Conservation (phyloP, 2,888 invertebrate species). For the Dyspetes luteomarginatus region DNA sequence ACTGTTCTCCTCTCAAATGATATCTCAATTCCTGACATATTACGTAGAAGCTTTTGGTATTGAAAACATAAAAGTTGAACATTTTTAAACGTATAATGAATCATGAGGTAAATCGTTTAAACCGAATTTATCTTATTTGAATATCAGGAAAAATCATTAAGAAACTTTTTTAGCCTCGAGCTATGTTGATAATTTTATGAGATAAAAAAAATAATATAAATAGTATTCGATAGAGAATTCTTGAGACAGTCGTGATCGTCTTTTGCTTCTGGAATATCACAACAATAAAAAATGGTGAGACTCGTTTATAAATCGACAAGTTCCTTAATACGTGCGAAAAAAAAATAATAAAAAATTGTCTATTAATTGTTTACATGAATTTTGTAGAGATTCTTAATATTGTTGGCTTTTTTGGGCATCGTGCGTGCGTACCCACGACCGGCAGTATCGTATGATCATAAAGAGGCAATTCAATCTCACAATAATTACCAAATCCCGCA, state of each 20-base stretch:
- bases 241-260: not conserved
- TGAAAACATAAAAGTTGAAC: too few species aligned
- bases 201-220: not conserved
- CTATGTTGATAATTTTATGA: not conserved
- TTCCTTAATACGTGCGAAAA: not conserved
- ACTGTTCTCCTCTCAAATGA: slow-evolving; percentile 52
- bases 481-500: too few species aligned
- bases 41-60: not conserved
- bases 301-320: not conserved
- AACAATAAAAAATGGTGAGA: not conserved
- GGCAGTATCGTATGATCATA: not conserved
- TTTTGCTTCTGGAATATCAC: not conserved
- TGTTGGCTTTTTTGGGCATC: not conserved
- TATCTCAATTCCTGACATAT: slow-evolving; percentile 21
- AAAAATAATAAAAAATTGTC: too few species aligned
- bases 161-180: not conserved
- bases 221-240: not conserved
- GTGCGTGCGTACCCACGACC: not conserved
- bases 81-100: too few species aligned
- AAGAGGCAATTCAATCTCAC: too few species aligned
- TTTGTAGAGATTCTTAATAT: not conserved
- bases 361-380: not conserved
- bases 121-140: too few species aligned
- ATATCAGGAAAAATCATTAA: not conserved
- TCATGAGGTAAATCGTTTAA: too few species aligned